Base-by-base conservation (phyloP, 1,140 invertebrate species). In the Zaprionus lachaisei region DNA sequence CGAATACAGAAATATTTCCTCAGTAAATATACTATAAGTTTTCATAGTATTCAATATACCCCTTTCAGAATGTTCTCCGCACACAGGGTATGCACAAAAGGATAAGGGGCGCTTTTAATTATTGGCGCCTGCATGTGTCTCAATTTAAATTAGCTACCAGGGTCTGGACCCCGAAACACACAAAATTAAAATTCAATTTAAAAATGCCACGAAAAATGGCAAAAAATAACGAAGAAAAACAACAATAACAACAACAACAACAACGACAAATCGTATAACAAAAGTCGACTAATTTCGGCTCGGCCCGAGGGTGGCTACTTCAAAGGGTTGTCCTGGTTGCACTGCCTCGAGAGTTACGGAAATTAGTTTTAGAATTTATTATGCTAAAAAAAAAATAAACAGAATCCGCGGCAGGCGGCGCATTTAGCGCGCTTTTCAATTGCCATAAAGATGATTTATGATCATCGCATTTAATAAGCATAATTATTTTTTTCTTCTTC, bases 381-480 rank as follows among this genome's bases (percentile, higher is more conserved):
- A 72, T 44, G 55, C 22, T 20, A 64, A 61, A 68, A 64, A 64
- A 49, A 77, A 77, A 51, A 54, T 24, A 55, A 47, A 20, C 28
- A 54, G 56, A 11, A 66, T 17, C 57, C 28, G 6, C 28, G 49
- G 34, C 58, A 55, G 60, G 54, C 37, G 72, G 38, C 72, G 72
- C 67, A 81, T 81, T 89, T 89, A 79, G 54, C 77, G 71, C 77
- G 81, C 85, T 74, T 90, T 90, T 90, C 86, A 90, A 85, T 90
- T 84, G 82, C 81, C 86, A 90, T 90, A 91, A 91, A 91, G 64
- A 91, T 91, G 87, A 91, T 91, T 91, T 91, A 91, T 91, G 79
- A 83, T 79, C 65, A 64, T 67, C 38, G 69, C 80, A 82, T 86
- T 91, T 91, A 91, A 91, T 91, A 91, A 83, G 86, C 83, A 91